Evolutionary conservation across 2,113 vertebrate species (phyloP).

Genomic region (Petrocephalus microphthalmus): DNA sequence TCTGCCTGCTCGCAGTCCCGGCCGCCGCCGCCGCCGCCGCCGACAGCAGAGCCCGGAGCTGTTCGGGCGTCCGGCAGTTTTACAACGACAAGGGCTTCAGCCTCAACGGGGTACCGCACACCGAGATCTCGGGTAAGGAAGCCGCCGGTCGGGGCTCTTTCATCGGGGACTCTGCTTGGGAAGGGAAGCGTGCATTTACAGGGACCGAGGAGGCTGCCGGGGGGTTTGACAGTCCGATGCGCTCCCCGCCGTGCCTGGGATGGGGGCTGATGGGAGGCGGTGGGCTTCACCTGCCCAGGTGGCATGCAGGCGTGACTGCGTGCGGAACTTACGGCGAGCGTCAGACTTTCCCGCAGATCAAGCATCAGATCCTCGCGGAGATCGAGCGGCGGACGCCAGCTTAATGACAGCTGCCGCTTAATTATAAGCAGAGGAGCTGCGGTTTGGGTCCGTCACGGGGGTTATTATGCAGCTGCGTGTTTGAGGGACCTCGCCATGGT

Average conservation of each 20-base stretch:
- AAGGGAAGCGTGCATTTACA: neutral
- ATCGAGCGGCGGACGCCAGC: neutral
- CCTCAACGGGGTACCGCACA: slow-evolving; percentile 76
- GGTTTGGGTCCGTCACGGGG: neutral
- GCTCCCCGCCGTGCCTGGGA: neutral
- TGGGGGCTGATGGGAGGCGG: neutral
- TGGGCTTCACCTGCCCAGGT: neutral
- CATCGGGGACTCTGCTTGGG: neutral
- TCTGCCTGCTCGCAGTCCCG: slow-evolving; percentile 57
- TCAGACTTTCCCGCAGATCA: neutral
- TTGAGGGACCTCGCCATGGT: neutral
- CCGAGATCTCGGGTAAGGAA: slow-evolving; percentile 84
- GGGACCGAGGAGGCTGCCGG: neutral
- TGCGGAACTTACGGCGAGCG: neutral
- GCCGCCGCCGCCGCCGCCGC: slow-evolving; percentile 64
- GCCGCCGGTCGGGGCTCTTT: neutral
- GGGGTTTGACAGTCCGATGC: neutral
- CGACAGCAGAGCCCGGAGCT: slow-evolving; percentile 72
- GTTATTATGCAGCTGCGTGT: neutral
- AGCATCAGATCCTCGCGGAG: neutral
- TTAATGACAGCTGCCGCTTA: neutral
- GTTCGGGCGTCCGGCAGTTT: slow-evolving; percentile 80
- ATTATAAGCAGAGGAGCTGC: neutral
- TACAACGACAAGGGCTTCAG: slow-evolving; percentile 91
- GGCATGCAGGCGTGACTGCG: neutral